These are phyloP conservation scores for Barbus barbus DNA, from an alignment of 2,113 vertebrate genomes.

Conservation along the genomic window DNA sequence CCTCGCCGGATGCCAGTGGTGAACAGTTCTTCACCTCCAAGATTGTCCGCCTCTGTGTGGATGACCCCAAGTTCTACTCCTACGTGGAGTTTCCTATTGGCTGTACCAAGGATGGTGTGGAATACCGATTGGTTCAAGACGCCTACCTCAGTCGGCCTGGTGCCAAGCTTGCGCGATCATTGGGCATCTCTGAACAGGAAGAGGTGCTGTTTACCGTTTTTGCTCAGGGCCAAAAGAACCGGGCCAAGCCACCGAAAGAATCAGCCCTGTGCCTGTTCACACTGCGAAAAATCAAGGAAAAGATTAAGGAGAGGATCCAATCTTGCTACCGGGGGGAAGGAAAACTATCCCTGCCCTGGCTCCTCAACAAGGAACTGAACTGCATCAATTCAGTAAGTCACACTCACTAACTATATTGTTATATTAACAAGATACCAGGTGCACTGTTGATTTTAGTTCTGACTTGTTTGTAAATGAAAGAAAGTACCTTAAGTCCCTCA, in stretches of 20 bases:
- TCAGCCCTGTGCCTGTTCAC: slow-evolving; percentile 94
- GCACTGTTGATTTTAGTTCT: background rate
- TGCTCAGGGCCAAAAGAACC: slow-evolving; percentile 96
- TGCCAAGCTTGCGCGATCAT: slow-evolving; percentile 81
- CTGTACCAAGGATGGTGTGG: slow-evolving; percentile 89
- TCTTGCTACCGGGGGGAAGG: slow-evolving; percentile 95
- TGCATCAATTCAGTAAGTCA: slow-evolving; percentile 95
- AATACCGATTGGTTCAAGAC: slow-evolving; percentile 94
- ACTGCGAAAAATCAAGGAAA: slow-evolving; percentile 91
- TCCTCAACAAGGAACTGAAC: slow-evolving; percentile 95
- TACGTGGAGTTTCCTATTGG: slow-evolving; percentile 96
- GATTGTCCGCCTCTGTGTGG: slow-evolving; percentile 92
- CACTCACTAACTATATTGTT: background rate
- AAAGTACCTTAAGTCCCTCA: background rate
- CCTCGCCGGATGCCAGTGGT: slow-evolving; percentile 87
- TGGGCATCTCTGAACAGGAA: slow-evolving; percentile 86
- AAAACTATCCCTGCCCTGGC: slow-evolving; percentile 93
- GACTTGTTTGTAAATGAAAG: background rate
- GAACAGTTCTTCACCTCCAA: slow-evolving; percentile 98
- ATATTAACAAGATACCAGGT: background rate
- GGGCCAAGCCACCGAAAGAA: slow-evolving; percentile 93
- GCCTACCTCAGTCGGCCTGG: slow-evolving; percentile 90
- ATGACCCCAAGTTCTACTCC: slow-evolving; percentile 96
- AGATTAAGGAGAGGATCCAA: slow-evolving; percentile 96
- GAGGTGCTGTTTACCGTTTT: slow-evolving; percentile 95